These are phyloP conservation scores for Deroptyus accipitrinus DNA, from an alignment of 2,113 vertebrate species.

Conservation along the genomic window DNA sequence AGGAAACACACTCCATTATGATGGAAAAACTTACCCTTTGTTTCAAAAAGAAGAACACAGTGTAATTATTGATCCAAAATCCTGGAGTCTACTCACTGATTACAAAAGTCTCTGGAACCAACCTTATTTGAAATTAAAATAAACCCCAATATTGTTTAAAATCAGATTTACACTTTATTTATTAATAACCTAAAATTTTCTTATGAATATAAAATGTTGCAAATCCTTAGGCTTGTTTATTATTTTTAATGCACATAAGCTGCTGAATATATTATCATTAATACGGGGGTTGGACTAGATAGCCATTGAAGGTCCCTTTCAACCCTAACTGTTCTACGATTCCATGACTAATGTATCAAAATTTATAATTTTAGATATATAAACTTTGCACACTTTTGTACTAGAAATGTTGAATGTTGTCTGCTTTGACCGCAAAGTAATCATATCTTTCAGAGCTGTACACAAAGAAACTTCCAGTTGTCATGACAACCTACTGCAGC, in stretches of 20 bases:
- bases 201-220: not conserved
- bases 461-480: conserved; percentile 66
- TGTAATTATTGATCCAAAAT: not conserved
- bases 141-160: not conserved
- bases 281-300: not conserved
- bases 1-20: not conserved
- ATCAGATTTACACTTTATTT: not conserved
- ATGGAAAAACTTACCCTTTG: not conserved
- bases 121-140: not conserved
- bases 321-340: not conserved
- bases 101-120: not conserved
- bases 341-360: not conserved
- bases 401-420: not conserved
- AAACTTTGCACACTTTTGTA: not conserved
- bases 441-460: not conserved
- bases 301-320: not conserved
- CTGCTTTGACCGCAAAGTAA: not conserved
- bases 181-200: not conserved
- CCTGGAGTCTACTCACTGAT: not conserved
- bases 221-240: not conserved
- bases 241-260: not conserved
- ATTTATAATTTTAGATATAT: not conserved
- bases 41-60: not conserved
- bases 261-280: not conserved
- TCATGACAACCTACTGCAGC: conserved; percentile 72